A percentile compares a stretch with the other conserved stretches of the same genome.
phyloP scores from a whole-genome alignment of 2,888 invertebrate species.

The Arrhopalites spinosus region DNA sequence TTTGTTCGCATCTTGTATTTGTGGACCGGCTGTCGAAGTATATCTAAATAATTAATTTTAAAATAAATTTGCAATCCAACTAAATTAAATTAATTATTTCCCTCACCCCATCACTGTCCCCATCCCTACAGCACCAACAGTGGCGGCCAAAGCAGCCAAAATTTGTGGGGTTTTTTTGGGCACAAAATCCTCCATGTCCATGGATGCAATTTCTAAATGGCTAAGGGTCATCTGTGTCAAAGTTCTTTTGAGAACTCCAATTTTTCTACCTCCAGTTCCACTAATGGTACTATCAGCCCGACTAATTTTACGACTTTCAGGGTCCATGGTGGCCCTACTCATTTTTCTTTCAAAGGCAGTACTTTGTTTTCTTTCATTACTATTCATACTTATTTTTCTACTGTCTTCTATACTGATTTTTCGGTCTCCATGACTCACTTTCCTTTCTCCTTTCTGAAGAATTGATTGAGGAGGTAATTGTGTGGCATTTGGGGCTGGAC shows the following conservation, averaged over 20 bases:
- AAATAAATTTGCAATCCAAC: too few species aligned
- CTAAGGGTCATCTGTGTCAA: constrained; percentile 20
- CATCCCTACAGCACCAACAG: constrained; percentile 33
- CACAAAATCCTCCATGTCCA: constrained; percentile 21
- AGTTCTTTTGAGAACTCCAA: constrained; percentile 22
- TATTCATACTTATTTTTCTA: background rate
- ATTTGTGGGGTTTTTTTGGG: constrained; percentile 39
- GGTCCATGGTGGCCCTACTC: background rate
- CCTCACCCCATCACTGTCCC: constrained; percentile 50
- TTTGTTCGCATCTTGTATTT: constrained; percentile 30
- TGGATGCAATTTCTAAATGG: constrained; percentile 26
- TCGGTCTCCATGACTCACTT: background rate
- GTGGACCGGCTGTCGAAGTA: constrained; percentile 38
- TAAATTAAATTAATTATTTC: too few species aligned
- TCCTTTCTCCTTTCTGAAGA: constrained; percentile 8
- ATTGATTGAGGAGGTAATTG: background rate
- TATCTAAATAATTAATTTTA: too few species aligned
- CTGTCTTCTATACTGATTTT: background rate
- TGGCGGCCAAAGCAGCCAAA: constrained; percentile 37
- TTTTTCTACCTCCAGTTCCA: constrained; percentile 4
- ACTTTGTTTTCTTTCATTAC: too few species aligned
- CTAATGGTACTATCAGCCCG: constrained; percentile 16
- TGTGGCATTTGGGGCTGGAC: background rate
- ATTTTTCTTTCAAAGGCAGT: background rate
- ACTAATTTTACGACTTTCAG: constrained; percentile 13